Base-by-base conservation (phyloP, 2,888 invertebrate genomes). In the Eledona agricola region DNA sequence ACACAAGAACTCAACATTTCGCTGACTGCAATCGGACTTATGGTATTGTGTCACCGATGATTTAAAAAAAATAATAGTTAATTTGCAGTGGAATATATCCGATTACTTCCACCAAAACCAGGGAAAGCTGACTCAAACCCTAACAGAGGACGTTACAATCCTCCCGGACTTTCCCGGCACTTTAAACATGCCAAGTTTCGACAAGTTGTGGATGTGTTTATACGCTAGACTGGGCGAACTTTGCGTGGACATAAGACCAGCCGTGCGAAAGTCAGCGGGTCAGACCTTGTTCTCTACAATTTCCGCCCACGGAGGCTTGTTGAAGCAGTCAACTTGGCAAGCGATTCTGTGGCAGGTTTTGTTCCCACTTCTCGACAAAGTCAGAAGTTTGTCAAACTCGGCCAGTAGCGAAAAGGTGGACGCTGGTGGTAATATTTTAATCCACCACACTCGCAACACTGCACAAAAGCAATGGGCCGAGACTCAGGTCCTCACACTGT, bases 381-480 rank as follows among this genome's bases (percentile, higher is more conserved):
- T 99, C 1, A 84, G 91, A 65, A 83, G 80, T 60, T 79, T 86
- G 26, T 87, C 87, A 0, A 86, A 83, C 62, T 84, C 85, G 16
- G 87, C 87, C 0, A 87, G 87, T 60, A 86, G 81, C 7, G 87
- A 87, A 67, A 91, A 90, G 72, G 93, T 94, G 32, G 93, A 94
- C 70, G 89, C 92, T 0, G 93, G 93, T 28, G 93, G 90, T 51
- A 96, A 95, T 71, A 95, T 98, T 62, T 81, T 98, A 2, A 97
- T 99, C 66, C 99, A 99, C 77, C 99, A 99, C 77, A 94, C 97
- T 1, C 62, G 99, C 51, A 98, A 99, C 76, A 99, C 99, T 0
- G 97, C 97, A 32, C 96, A 96, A 76, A 98, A 98, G 69, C 98
- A 98, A 71, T 98, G 97, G 97, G 96, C 97, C 0, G 97, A 98